Percentiles rank a stretch among this genome's conserved stretches.
Evolutionary conservation across 2,888 invertebrate genomes (phyloP).

Genomic region (Rugalucina vietnamica): DNA sequence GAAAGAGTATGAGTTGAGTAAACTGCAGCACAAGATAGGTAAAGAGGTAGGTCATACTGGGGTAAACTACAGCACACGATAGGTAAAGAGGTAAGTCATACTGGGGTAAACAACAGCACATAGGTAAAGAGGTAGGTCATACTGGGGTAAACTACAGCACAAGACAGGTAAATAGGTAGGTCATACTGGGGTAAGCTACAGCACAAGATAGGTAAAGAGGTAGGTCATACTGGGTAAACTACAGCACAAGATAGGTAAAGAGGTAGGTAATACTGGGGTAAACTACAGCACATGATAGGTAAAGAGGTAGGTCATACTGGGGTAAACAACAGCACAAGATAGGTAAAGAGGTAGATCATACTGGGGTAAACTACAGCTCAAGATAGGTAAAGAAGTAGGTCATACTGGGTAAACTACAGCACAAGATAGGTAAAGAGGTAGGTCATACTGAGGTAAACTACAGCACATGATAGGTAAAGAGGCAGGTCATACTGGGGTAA

Average conservation of each 20-base stretch:
- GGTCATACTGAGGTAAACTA: not conserved
- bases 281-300: not conserved
- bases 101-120: not conserved
- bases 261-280: not conserved
- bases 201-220: not conserved
- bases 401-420: not conserved
- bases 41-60: slow-evolving; percentile 82
- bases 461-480: too few relatives aligned
- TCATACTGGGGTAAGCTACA: not conserved
- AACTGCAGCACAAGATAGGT: slow-evolving; percentile 98
- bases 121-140: not conserved
- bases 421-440: not conserved
- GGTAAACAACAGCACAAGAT: not conserved
- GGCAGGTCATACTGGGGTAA: not conserved
- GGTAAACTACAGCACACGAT: not conserved
- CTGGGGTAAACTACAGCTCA: not conserved
- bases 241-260: not conserved
- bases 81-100: not conserved
- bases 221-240: not conserved
- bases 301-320: too few relatives aligned
- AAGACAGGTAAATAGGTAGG: not conserved
- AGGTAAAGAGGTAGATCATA: not conserved
- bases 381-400: not conserved
- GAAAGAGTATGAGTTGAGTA: slow-evolving; percentile 97
- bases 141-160: not conserved